phyloP scores from a whole-genome alignment of 1,140 invertebrate species.

The Rhizoglyphus robini region DNA sequence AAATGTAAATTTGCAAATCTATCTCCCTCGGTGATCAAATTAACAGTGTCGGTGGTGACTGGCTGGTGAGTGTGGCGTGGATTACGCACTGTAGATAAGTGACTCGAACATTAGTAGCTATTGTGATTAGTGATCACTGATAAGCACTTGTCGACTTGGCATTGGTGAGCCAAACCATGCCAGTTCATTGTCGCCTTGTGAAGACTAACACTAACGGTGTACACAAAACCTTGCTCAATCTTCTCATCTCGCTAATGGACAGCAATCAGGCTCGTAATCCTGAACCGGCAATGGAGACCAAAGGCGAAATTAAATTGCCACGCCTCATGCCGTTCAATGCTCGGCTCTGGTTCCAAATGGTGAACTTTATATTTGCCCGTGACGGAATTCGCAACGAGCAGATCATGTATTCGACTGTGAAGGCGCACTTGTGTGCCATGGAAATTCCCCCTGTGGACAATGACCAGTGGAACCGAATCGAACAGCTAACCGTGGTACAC shows the following conservation, averaged over 20 bases:
- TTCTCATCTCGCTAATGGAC: not conserved
- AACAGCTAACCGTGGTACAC: not conserved
- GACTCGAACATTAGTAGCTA: too few species aligned
- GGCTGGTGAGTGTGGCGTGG: too few species aligned
- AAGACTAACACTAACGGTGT: too few species aligned
- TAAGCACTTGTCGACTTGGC: too few species aligned
- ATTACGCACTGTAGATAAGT: too few species aligned
- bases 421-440: not conserved
- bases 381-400: not conserved
- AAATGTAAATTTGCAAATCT: too few species aligned
- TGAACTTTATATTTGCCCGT: not conserved
- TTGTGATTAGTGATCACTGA: too few species aligned
- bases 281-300: not conserved
- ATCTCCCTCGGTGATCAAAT: too few species aligned
- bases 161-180: too few species aligned
- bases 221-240: too few species aligned
- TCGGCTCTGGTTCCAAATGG: not conserved
- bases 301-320: not conserved
- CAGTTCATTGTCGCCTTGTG: too few species aligned
- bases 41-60: too few species aligned
- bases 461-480: not conserved
- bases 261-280: not conserved
- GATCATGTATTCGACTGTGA: not conserved
- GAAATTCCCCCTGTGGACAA: not conserved
- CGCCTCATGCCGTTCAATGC: not conserved